Conservation (phyloP, 2,113 vertebrate species). For the Corvus moneduloides region DNA sequence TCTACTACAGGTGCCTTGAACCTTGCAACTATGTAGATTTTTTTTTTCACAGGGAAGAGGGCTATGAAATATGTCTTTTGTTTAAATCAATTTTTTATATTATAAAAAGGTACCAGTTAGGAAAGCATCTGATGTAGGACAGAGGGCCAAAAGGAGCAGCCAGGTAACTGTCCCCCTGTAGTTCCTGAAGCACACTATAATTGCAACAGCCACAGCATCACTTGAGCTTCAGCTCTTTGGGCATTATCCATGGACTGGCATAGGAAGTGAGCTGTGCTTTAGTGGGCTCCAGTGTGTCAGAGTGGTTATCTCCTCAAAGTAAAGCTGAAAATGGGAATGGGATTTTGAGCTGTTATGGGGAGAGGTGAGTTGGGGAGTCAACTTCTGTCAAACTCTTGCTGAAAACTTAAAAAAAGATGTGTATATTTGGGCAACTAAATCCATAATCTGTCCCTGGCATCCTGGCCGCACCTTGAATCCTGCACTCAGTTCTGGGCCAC, state of each 20-base stretch:
- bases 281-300: not conserved
- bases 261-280: not conserved
- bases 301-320: not conserved
- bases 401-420: not conserved
- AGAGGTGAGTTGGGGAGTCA: not conserved
- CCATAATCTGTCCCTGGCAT: not conserved
- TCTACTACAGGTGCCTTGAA: not conserved
- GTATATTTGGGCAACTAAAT: not conserved
- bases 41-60: not conserved
- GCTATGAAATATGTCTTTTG: not conserved
- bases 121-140: not conserved
- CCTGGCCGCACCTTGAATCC: fast-evolving
- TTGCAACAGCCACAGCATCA: not conserved
- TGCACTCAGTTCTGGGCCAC: not conserved
- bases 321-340: not conserved
- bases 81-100: not conserved
- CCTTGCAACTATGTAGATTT: not conserved
- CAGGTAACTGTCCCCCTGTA: not conserved
- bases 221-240: not conserved
- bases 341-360: not conserved
- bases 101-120: not conserved
- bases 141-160: not conserved
- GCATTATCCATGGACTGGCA: not conserved
- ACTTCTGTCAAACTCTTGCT: fast-evolving
- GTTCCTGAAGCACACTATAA: not conserved